Base-by-base conservation (phyloP, 2,888 invertebrate species). In the Blastobasis adustella region DNA sequence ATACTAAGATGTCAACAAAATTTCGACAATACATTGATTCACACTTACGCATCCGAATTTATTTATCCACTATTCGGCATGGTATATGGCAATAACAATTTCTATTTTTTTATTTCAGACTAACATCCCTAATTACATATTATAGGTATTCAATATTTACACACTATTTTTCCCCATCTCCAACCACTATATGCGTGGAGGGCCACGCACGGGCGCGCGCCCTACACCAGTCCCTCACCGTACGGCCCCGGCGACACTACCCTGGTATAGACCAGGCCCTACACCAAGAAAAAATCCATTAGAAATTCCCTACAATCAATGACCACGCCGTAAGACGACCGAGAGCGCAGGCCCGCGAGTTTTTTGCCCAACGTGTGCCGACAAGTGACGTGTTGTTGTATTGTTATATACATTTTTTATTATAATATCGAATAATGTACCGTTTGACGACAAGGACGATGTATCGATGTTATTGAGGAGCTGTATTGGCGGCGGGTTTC, bases 211-310 rank as follows among this genome's bases (percentile, higher is more conserved):
- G 23, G 23, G 23, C 23, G 23, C 23, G 23, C 23, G 23, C 23
- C 23, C 23, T 23, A 23, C 23, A 23, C 23, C 85, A 87, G 86
- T 87, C 73, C 67, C 71, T 73, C 73, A 71, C 69, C 72, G 80
- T 74, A 78, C 84, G 81, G 69, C 78, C 73, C 62, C 58, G 78
- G 71, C 58, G 63, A 50, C 72, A 71, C 82, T 72, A 66, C 81
- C 75, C 72, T 65, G 69, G 56, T 49, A 74, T 68, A 68, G 23
- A 23, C 23, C 23, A 23, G 23, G 23, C 23, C 23, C 23, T 23
- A 23, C 23, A 23, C 23, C 3, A 23, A 59, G 58, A 63, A 67
- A 65, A 69, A 67, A 63, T 55, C 51, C 40, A 59, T 63, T 56
- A 59, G 55, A 61, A 47, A 62, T 60, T 60, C 54, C 43, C 55